These are phyloP conservation scores for Hybognathus amarus DNA, from an alignment of 2,797 vertebrate species.

Conservation along the genomic window DNA sequence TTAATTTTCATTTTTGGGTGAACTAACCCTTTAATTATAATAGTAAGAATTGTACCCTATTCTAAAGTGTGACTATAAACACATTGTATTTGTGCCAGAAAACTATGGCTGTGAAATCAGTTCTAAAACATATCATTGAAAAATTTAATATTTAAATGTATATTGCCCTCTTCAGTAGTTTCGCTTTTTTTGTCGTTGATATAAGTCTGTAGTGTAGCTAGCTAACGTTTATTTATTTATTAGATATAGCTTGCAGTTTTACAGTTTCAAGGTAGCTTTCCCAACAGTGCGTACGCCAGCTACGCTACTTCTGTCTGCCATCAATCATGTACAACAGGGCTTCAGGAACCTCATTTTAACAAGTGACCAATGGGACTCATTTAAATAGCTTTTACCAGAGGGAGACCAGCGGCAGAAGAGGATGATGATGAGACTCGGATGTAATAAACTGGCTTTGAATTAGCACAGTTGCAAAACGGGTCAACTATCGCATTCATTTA, in stretches of 20 bases:
- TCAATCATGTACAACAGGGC: conserved; percentile 41
- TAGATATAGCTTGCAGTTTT: background rate
- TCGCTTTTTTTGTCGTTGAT: background rate
- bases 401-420: conserved; percentile 43
- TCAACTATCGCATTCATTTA: conserved; percentile 35
- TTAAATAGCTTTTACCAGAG: conserved; percentile 57
- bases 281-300: background rate
- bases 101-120: background rate
- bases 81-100: background rate
- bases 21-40: too few species aligned
- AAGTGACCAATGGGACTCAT: conserved; percentile 53
- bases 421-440: conserved; percentile 53
- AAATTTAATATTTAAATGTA: background rate
- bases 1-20: too few species aligned
- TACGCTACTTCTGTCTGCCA: conserved; percentile 32
- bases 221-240: too few species aligned
- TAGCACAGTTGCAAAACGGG: conserved; percentile 40
- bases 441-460: conserved; percentile 52
- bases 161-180: background rate
- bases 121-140: background rate
- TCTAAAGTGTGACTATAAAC: background rate
- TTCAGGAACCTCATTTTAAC: conserved; percentile 52
- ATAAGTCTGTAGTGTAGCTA: background rate
- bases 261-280: background rate
- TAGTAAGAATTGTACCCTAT: too few species aligned